Evolutionary conservation across 2,797 vertebrate genomes (phyloP).

Genomic region (Urocyon cinereoargenteus): DNA sequence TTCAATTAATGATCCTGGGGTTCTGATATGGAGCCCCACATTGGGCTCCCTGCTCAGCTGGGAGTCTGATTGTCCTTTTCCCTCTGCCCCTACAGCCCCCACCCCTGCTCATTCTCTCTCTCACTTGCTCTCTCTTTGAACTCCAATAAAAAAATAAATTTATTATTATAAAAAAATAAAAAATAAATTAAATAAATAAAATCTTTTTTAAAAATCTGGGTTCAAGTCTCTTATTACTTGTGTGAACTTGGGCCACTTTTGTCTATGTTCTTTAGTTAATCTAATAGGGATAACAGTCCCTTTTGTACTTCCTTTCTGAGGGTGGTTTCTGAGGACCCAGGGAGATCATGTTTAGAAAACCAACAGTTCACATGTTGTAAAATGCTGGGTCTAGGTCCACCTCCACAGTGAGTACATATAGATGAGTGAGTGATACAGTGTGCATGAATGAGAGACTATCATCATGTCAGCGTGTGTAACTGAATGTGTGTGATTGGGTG

Average conservation of each 20-base stretch:
- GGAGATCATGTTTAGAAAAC: neutral
- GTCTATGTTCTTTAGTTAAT: neutral
- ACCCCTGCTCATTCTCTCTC: neutral
- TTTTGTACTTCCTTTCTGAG: neutral
- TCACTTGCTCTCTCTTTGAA: neutral
- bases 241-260: neutral
- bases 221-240: conserved; percentile 22
- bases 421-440: neutral
- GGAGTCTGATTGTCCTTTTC: neutral
- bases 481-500: neutral
- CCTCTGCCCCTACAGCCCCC: neutral
- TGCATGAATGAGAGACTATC: neutral
- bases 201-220: neutral
- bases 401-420: neutral
- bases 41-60: neutral
- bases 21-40: neutral
- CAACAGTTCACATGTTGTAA: neutral
- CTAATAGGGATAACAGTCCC: neutral
- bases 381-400: neutral
- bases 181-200: neutral
- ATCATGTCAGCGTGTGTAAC: neutral
- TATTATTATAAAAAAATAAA: too few relatives aligned
- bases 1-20: neutral
- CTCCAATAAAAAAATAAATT: too few relatives aligned
- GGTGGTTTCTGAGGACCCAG: neutral